These are phyloP conservation scores for Melanotaenia nigrans DNA, from an alignment of 2,797 vertebrate genomes.

Conservation along the genomic window DNA sequence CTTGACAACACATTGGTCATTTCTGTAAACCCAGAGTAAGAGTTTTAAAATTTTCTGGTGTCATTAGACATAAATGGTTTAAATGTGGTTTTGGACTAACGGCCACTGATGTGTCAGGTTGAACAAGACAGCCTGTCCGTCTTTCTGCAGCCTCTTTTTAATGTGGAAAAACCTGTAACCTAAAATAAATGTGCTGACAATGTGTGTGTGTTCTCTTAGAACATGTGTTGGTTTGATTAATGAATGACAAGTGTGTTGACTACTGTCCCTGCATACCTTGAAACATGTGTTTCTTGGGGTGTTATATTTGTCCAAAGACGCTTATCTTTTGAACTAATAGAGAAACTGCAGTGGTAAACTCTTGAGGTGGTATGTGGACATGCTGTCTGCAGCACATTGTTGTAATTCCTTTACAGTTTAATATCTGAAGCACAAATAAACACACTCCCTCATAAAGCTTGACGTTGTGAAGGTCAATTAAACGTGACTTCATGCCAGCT, in stretches of 20 bases:
- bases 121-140: background rate
- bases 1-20: too few species aligned
- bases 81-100: too few species aligned
- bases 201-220: background rate
- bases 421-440: constrained; percentile 30
- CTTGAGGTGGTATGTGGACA: constrained; percentile 19
- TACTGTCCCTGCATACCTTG: constrained; percentile 29
- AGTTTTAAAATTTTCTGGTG: too few species aligned
- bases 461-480: constrained; percentile 24
- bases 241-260: constrained; percentile 24
- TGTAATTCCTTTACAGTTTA: constrained; percentile 37
- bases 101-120: too few species aligned
- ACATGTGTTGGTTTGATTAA: constrained; percentile 26
- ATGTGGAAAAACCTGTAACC: constrained; percentile 17
- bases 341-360: constrained; percentile 9
- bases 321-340: constrained; percentile 38
- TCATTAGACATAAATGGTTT: too few species aligned
- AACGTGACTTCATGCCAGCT: background rate
- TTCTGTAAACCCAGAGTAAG: too few species aligned
- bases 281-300: constrained; percentile 6
- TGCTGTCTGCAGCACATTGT: constrained; percentile 18
- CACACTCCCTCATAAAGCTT: constrained; percentile 6
- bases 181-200: constrained; percentile 9
- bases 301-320: constrained; percentile 14
- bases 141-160: background rate